phyloP scores from a whole-genome alignment of 2,797 vertebrate genomes.

The Acanthopagrus latus region DNA sequence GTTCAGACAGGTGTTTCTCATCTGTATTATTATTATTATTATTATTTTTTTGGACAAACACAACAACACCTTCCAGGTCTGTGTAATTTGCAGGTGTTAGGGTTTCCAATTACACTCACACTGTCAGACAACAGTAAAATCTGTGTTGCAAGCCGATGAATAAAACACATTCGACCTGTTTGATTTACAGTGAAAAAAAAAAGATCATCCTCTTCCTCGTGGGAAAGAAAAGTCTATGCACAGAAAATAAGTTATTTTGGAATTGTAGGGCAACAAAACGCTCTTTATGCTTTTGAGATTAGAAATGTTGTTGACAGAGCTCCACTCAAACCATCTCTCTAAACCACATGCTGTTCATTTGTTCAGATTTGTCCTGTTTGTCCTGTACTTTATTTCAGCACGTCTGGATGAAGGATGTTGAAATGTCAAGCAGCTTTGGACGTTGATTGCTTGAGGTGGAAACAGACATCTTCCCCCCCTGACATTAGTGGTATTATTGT shows the following conservation, averaged over 20 bases:
- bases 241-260: neutral
- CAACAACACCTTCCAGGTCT: neutral
- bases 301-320: conserved; percentile 2
- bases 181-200: conserved; percentile 11
- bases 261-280: neutral
- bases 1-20: conserved; percentile 7
- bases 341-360: neutral
- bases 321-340: neutral
- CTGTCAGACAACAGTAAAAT: neutral
- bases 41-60: neutral
- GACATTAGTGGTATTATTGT: too few species aligned
- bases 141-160: neutral
- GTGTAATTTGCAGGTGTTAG: neutral
- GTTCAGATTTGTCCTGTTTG: neutral
- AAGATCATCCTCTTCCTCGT: neutral
- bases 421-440: neutral
- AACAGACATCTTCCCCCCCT: too few species aligned
- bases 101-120: neutral
- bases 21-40: neutral
- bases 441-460: conserved; percentile 30
- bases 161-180: neutral
- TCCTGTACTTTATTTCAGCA: neutral
- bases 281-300: neutral
- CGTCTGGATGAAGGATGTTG: neutral
- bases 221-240: neutral